A percentile compares a stretch with the other conserved stretches of the same genome.
Evolutionary conservation across 2,797 vertebrate genomes (phyloP).

Genomic region (Anomalospiza imberbis): DNA sequence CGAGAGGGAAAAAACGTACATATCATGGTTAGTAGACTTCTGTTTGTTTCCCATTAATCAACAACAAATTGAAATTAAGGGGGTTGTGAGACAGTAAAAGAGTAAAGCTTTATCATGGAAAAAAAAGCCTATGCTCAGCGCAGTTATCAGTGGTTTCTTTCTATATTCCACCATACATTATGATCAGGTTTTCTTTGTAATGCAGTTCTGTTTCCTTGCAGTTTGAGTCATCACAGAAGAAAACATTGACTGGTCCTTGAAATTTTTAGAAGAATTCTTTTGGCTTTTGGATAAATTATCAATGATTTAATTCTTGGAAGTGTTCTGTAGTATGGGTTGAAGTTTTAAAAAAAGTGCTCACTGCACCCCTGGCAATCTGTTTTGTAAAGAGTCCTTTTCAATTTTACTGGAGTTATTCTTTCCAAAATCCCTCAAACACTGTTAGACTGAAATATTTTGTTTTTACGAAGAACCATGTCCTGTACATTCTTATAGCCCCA

Average conservation of each 20-base stretch:
- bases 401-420: not conserved
- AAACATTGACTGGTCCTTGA: not conserved
- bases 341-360: not conserved
- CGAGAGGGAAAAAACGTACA: not conserved
- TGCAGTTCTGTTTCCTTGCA: not conserved
- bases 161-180: not conserved
- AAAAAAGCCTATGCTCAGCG: not conserved
- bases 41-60: not conserved
- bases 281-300: not conserved
- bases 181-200: not conserved
- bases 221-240: not conserved
- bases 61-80: not conserved
- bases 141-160: not conserved
- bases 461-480: not conserved
- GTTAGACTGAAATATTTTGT: not conserved
- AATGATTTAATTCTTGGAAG: not conserved
- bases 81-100: not conserved
- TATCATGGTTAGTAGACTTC: not conserved
- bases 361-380: not conserved
- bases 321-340: not conserved
- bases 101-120: not conserved
- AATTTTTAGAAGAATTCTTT: not conserved
- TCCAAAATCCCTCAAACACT: not conserved
- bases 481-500: not conserved
- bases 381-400: not conserved